Base-by-base conservation (phyloP, 2,888 invertebrate genomes). In the Doris montereyensis region DNA sequence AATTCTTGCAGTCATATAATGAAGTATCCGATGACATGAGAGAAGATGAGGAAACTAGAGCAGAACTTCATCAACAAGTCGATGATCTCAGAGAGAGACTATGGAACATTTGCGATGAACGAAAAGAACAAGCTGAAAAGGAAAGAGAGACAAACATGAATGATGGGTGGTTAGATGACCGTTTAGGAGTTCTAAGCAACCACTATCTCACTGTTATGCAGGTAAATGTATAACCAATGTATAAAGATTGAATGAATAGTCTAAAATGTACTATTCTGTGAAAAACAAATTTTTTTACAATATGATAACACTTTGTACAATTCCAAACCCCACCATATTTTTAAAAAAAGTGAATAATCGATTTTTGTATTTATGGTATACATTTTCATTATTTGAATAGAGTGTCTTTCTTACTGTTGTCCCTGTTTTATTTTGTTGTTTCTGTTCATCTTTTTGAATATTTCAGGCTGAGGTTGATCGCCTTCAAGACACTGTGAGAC, bases 141-240 rank as follows among this genome's bases (percentile, higher is more conserved):
- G 91, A 91, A 81, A 82, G 89, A 26, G 86, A 88, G 74, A 82
- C 84, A 1, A 86, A 90, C 26, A 88, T 90, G 80, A 85, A 83
- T 32, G 90, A 91, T 79, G 90, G 91, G 17, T 91, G 91, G 91
- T 80, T 91, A 67, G 90, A 91, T 2, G 91, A 91, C 80, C 81
- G 88, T 75, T 82, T 91, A n/a, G 91, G 91, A 0, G 83, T 91
- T 24, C 85, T 91, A 24, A 88, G 87, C 80, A 91, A 91, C 84
- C 89, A 88, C 81, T 91, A 91, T 82, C 86, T 91, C 76, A 90
- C 91, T 0, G 77, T 89, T 74, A 90, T 90, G 89, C 91, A 91
- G 87, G 89, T 87, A n/a, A n/a, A n/a, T n/a, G n/a, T n/a, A n/a
- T n/a, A n/a, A n/a, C n/a, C n/a, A n/a, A n/a, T n/a, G n/a, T n/a